Conservation (phyloP, 2,797 vertebrate genomes). For the Oceanodroma leucorhoa region DNA sequence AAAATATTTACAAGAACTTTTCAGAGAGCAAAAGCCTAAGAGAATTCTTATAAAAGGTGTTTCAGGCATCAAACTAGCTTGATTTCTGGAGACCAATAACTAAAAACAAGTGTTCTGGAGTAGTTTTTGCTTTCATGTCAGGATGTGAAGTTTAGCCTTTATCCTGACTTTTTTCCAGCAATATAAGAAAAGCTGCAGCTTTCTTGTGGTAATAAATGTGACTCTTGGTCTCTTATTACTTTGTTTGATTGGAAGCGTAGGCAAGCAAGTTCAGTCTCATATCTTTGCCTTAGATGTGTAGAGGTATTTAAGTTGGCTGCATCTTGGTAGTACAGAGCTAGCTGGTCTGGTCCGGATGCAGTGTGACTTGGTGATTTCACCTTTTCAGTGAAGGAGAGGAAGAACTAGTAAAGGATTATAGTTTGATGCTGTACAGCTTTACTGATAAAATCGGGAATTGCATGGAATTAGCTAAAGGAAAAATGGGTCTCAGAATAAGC, state of each 20-base stretch:
- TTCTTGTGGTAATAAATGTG: not conserved
- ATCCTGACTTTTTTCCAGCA: not conserved
- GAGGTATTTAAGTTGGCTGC: not conserved
- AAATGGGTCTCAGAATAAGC: not conserved
- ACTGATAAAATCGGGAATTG: not conserved
- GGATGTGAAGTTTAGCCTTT: not conserved
- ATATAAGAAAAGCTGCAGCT: not conserved
- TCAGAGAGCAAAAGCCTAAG: not conserved
- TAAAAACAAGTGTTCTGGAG: not conserved
- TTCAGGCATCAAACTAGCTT: not conserved
- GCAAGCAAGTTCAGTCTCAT: not conserved
- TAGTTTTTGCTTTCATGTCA: not conserved
- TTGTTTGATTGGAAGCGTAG: rapidly evolving
- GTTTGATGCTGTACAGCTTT: not conserved
- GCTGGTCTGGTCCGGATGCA: not conserved
- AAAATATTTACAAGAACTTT: not conserved
- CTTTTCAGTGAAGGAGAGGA: not conserved
- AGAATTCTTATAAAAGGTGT: not conserved
- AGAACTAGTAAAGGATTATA: not conserved
- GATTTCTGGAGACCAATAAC: not conserved
- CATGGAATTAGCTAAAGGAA: not conserved
- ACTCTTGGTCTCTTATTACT: not conserved
- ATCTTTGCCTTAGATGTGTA: not conserved
- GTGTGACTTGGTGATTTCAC: not conserved
- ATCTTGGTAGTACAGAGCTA: not conserved